A percentile compares a stretch with the other conserved stretches of the same genome.
Evolutionary conservation across 2,113 vertebrate species (phyloP).

Genomic region (Megatriorchis doriae): DNA sequence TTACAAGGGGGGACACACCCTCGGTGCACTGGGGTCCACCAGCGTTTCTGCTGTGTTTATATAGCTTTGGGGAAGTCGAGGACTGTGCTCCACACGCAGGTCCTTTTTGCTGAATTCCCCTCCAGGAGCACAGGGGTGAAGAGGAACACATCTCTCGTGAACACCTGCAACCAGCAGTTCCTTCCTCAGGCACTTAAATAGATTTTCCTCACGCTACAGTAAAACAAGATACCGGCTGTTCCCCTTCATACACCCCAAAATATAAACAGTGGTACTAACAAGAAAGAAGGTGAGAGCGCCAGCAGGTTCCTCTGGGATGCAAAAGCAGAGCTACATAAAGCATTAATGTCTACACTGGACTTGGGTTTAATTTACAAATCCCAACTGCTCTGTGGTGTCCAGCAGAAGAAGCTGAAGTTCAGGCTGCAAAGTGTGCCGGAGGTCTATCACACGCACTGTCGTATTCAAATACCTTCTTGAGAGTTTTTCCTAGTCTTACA

Average conservation of each 20-base stretch:
- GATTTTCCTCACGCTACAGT: conserved; percentile 16
- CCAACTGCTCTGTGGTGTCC: background rate
- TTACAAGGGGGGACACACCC: background rate
- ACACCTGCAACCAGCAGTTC: conserved; percentile 69
- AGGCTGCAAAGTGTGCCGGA: background rate
- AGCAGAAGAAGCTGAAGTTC: background rate
- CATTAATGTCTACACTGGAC: background rate
- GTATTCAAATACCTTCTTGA: background rate
- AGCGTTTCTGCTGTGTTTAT: background rate
- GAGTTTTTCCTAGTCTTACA: background rate
- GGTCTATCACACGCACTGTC: background rate
- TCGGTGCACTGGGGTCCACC: rapidly evolving
- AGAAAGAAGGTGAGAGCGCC: background rate
- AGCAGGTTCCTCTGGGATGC: background rate
- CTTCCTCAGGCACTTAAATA: conserved; percentile 50
- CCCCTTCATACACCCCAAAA: conserved; percentile 36
- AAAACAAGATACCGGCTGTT: background rate
- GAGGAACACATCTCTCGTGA: conserved; percentile 62
- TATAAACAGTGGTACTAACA: background rate
- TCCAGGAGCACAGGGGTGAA: conserved; percentile 43
- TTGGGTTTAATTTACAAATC: background rate
- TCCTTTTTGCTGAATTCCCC: conserved; percentile 69
- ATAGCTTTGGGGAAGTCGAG: conserved; percentile 60
- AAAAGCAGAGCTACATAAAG: background rate
- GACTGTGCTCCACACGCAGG: background rate